Percentiles rank a stretch among this genome's conserved stretches.
phyloP scores from a whole-genome alignment of 2,797 vertebrate species.

The Mus spretus region DNA sequence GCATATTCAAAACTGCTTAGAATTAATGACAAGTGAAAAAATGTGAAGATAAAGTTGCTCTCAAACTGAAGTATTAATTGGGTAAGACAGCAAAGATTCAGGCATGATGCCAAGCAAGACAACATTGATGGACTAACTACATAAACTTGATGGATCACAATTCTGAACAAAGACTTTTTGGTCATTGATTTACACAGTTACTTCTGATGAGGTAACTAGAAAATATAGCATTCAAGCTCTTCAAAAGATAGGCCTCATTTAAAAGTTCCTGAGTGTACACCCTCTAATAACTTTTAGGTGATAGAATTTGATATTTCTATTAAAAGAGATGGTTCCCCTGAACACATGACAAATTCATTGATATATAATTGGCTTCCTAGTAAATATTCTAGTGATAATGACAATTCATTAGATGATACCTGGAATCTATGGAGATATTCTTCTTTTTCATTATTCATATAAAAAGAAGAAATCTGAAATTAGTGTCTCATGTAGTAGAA shows the following conservation, averaged over 20 bases:
- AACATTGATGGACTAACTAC: not conserved
- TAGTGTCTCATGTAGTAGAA: conserved; percentile 32
- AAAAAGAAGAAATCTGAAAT: conserved; percentile 46
- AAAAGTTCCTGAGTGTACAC: not conserved
- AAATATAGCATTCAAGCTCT: not conserved
- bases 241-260: not conserved
- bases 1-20: not conserved
- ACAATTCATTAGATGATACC: conserved; percentile 60
- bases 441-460: conserved; percentile 43
- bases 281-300: not conserved
- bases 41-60: not conserved
- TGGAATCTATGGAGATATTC: conserved; percentile 31
- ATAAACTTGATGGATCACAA: not conserved
- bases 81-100: not conserved
- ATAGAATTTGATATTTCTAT: conserved; percentile 32
- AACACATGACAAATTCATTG: conserved; percentile 11
- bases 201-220: not conserved
- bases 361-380: conserved; percentile 8
- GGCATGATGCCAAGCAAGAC: not conserved
- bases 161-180: conserved; percentile 1
- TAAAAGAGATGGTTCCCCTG: not conserved
- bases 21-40: not conserved
- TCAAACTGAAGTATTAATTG: not conserved
- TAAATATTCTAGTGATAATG: conserved; percentile 22
- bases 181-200: not conserved